Conservation (phyloP, 1,140 invertebrate species). For the Leptestheria dahalacensis region DNA sequence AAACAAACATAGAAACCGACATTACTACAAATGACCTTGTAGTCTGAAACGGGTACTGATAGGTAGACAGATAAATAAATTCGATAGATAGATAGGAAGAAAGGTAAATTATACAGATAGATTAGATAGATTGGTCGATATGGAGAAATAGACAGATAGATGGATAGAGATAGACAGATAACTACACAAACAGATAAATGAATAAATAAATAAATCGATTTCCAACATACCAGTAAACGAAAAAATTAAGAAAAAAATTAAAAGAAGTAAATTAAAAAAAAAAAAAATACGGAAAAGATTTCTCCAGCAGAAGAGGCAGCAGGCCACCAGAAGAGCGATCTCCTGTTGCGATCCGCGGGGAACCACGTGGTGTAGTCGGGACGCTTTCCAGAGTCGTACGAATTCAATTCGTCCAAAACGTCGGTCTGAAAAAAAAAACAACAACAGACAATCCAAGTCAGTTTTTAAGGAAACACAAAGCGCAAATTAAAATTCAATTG, state of each 20-base stretch:
- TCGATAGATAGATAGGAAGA: not conserved
- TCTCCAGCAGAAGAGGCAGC: conserved; percentile 45
- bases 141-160: too few relatives aligned
- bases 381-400: conserved; percentile 39
- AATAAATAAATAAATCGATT: too few relatives aligned
- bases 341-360: conserved; percentile 20
- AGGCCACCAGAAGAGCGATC: conserved; percentile 42
- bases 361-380: conserved; percentile 26
- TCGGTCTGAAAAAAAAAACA: conserved; percentile 29
- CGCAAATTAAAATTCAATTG: too few relatives aligned
- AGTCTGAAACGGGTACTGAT: not conserved
- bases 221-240: not conserved
- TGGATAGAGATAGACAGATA: too few relatives aligned
- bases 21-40: too few relatives aligned
- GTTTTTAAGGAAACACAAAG: too few relatives aligned
- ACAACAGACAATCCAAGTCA: not conserved
- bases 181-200: too few relatives aligned
- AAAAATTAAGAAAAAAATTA: conserved; percentile 10
- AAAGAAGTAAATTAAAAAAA: conserved; percentile 10
- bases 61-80: not conserved
- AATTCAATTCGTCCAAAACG: conserved; percentile 45
- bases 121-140: too few relatives aligned
- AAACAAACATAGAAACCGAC: too few relatives aligned
- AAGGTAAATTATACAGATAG: too few relatives aligned
- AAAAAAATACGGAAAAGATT: conserved; percentile 45